Conservation (phyloP, 2,797 vertebrate genomes). For the Schizothorax lantsangensis region DNA sequence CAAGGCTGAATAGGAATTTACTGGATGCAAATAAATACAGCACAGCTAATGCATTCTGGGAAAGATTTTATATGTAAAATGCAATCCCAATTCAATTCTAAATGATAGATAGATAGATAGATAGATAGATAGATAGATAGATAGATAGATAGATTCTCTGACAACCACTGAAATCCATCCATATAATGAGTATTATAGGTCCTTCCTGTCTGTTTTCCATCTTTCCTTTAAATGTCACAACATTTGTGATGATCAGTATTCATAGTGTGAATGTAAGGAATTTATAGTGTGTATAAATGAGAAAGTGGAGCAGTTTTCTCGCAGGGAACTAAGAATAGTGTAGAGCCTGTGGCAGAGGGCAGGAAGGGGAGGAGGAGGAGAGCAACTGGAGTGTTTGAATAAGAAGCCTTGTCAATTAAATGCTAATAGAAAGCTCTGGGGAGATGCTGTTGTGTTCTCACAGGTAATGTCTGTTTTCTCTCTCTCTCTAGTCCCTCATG, state of each 20-base stretch:
- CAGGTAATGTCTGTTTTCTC: constrained; percentile 64
- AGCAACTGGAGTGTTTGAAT: constrained; percentile 65
- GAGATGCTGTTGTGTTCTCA: constrained; percentile 66
- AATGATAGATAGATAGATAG: background rate
- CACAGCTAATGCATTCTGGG: background rate
- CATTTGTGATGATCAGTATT: constrained; percentile 34
- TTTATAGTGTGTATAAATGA: constrained; percentile 34
- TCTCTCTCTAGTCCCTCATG: constrained; percentile 42
- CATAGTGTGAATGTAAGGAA: constrained; percentile 19
- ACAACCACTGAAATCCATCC: background rate
- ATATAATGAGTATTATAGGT: background rate
- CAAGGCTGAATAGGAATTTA: background rate
- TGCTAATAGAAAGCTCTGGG: constrained; percentile 65
- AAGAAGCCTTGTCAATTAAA: constrained; percentile 70
- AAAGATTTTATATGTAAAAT: background rate
- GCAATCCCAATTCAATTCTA: background rate
- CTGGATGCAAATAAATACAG: background rate
- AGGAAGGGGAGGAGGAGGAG: constrained; percentile 63
- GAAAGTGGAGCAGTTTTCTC: constrained; percentile 68
- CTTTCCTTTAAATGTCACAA: constrained; percentile 23
- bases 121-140: too few relatives aligned
- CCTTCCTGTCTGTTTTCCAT: constrained; percentile 9
- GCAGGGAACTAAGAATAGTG: constrained; percentile 71
- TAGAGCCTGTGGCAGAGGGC: constrained; percentile 69
- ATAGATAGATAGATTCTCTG: background rate